These are phyloP conservation scores for Apteryx owenii DNA, from an alignment of 2,113 vertebrate genomes.

Conservation along the genomic window DNA sequence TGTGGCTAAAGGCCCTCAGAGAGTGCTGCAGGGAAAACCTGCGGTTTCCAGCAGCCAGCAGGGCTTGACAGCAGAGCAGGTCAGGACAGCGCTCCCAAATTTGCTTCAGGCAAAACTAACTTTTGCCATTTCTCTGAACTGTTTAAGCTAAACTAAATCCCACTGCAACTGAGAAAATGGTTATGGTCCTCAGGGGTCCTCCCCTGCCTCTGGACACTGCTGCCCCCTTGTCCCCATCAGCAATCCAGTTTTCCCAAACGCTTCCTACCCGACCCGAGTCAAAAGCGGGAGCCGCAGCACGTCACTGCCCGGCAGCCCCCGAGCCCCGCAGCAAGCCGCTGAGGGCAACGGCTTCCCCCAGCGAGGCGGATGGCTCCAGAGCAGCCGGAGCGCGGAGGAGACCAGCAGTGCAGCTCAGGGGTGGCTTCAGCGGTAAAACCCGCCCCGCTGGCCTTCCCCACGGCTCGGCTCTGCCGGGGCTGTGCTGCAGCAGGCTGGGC, in stretches of 20 bases:
- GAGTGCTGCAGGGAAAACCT: neutral
- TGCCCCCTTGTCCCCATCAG: too few relatives aligned
- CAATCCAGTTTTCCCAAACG: neutral
- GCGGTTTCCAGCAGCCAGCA: neutral
- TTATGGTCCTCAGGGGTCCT: neutral
- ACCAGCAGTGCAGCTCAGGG: neutral
- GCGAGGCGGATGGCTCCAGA: neutral
- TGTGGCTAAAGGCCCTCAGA: neutral
- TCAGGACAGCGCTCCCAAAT: neutral
- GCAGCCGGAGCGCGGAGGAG: neutral
- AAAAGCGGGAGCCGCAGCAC: neutral
- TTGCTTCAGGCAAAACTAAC: neutral
- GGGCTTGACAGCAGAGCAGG: neutral
- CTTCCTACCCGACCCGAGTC: neutral
- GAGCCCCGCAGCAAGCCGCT: too few relatives aligned
- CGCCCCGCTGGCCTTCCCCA: neutral
- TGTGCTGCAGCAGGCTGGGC: too few relatives aligned
- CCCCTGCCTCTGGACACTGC: too few relatives aligned
- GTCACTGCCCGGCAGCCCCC: neutral
- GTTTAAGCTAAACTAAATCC: neutral
- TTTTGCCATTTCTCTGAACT: neutral
- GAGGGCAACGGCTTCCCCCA: fast-evolving
- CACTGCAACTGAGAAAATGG: neutral
- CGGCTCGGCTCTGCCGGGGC: neutral
- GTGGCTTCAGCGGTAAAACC: neutral